Evolutionary conservation across 1,140 invertebrate genomes (phyloP).

Genomic region (Platorchestia sp.): DNA sequence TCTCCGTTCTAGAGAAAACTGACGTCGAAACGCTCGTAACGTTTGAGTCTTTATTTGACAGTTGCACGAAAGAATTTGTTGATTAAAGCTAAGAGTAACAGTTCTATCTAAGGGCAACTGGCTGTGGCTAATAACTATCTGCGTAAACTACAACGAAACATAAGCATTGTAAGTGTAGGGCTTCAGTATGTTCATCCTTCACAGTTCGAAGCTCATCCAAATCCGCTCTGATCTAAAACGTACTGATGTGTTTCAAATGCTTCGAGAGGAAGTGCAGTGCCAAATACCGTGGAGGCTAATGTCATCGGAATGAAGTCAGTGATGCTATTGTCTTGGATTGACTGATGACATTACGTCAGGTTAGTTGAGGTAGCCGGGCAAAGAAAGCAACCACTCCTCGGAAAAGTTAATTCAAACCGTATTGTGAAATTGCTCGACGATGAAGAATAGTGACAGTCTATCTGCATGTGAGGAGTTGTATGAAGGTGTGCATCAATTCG

Average conservation of each 20-base stretch:
- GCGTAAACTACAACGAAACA: neutral
- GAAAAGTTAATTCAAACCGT: neutral
- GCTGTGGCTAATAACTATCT: neutral
- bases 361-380: too few relatives aligned
- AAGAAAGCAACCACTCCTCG: neutral
- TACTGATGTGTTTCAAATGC: neutral
- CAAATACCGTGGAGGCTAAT: too few relatives aligned
- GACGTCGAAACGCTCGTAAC: neutral
- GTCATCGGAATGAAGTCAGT: neutral
- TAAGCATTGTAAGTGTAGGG: neutral
- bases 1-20: neutral
- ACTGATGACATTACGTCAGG: neutral
- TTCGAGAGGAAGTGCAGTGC: neutral
- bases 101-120: neutral
- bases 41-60: neutral
- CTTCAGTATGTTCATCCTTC: neutral
- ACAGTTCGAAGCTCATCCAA: neutral
- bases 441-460: neutral
- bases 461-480: neutral
- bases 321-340: neutral
- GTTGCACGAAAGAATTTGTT: neutral
- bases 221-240: neutral
- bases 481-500: neutral
- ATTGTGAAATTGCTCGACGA: neutral
- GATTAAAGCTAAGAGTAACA: neutral